Evolutionary conservation across 2,888 invertebrate genomes (phyloP).

Genomic region (Poecilus cupreus): DNA sequence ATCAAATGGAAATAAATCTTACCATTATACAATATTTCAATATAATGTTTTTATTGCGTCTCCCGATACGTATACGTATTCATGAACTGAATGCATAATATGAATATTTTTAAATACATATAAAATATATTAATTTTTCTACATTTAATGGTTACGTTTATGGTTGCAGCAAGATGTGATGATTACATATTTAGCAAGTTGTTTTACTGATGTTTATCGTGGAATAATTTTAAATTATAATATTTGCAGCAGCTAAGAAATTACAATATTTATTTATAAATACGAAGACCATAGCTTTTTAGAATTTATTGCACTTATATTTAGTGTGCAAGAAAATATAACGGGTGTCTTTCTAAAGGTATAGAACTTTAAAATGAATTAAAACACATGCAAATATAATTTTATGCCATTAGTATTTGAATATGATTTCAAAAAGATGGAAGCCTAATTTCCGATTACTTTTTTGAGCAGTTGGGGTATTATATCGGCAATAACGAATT

Average conservation of each 20-base stretch:
- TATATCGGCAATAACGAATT: too few relatives aligned
- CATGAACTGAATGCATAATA: neutral
- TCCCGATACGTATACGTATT: neutral
- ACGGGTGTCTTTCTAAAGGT: too few relatives aligned
- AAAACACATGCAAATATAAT: too few relatives aligned
- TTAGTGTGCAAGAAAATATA: too few relatives aligned
- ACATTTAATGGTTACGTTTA: neutral
- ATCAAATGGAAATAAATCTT: constrained; percentile 10
- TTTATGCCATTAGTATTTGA: too few relatives aligned
- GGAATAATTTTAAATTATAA: neutral
- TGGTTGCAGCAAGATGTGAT: neutral
- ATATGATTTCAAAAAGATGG: too few relatives aligned
- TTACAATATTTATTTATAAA: too few relatives aligned
- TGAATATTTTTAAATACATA: neutral
- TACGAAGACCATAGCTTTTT: too few relatives aligned
- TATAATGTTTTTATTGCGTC: constrained; percentile 11
- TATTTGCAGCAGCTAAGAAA: neutral
- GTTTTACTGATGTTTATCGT: neutral
- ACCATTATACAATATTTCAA: neutral
- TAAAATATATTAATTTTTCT: neutral
- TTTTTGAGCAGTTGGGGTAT: too few relatives aligned
- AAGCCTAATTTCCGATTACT: too few relatives aligned
- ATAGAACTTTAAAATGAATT: too few relatives aligned
- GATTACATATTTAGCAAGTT: constrained; percentile 7
- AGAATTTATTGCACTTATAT: too few relatives aligned